Evolutionary conservation across 2,888 invertebrate species (phyloP).

Genomic region (Drosophila ezoana): DNA sequence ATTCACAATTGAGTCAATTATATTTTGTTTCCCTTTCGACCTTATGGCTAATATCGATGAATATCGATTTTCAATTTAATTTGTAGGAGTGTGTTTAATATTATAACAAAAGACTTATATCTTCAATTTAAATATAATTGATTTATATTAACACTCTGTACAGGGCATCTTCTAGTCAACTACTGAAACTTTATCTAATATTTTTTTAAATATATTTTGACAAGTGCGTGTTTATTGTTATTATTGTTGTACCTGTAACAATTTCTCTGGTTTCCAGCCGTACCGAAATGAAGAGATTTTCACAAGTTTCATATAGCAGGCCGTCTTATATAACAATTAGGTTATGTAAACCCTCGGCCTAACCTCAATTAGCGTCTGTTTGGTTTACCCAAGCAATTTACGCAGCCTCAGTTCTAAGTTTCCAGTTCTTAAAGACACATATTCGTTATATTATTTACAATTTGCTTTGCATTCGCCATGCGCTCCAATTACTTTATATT

Average conservation of each 20-base stretch:
- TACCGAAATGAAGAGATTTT: conserved; percentile 65
- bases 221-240: conserved; percentile 68
- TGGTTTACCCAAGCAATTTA: conserved; percentile 49
- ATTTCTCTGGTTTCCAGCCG: conserved; percentile 2
- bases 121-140: no score
- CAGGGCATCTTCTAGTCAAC: not conserved
- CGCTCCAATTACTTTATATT: conserved; percentile 50
- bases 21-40: no score
- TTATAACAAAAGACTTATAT: no score
- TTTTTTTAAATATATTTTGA: conserved; percentile 61
- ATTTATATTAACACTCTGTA: not conserved
- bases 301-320: conserved; percentile 59
- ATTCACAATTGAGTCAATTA: no score
- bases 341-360: conserved; percentile 62
- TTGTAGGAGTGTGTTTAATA: no score
- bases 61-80: no score
- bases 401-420: conserved; percentile 13
- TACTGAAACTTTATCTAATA: no score
- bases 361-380: conserved; percentile 75
- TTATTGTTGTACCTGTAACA: conserved; percentile 32
- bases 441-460: conserved; percentile 23
- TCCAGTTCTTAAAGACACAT: conserved; percentile 17
- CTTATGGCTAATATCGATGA: no score
- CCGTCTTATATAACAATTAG: conserved; percentile 70
- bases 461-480: conserved; percentile 44